Evolutionary conservation across 2,888 invertebrate species (phyloP), one percentile per base, ranked within the genome.

Genomic region (Carpatolechia fugitivella): DNA sequence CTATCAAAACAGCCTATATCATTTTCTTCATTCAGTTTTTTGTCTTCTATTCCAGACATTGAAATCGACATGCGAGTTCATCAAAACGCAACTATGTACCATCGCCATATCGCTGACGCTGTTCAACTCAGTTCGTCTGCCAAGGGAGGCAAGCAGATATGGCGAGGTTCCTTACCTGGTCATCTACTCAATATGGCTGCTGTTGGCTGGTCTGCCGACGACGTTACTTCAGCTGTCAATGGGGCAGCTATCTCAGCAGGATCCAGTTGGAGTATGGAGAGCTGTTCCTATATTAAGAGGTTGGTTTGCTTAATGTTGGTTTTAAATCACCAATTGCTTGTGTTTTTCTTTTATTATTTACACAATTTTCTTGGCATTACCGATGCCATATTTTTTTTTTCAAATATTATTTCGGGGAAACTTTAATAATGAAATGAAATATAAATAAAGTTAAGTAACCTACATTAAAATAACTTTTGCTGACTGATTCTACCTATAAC

Each of bases 271-370:
- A 24, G 91, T 92, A 8, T 93, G 93, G 93, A 90, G 93, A 64
- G 93, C 93, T 5, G 92, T 93, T 48, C 93, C 93, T 33, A 91
- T 93, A 70, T 90, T 93, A 62, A 92, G 91, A 91, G 93, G 93
- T 93, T 20, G 13, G 50, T n/a, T 1, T 20, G 2, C 8, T 5
- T 40, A 1, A n/a, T 35, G 35, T 35, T 4, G 2, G 2, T 11
- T 11, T 33, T 11, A 10, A 33, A 3, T 33, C 8, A n/a, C 8
- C 5, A 3, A 5, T 2, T n/a, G 5, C 8, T 8, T 6, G 10
- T 33, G 3, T 3, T n/a, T 33, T 33, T 33, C 33, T 3, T 11
- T 10, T 8, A 33, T 33, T 8, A n/a, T n/a, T n/a, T n/a, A n/a
- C n/a, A n/a, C n/a, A n/a, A n/a, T n/a, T n/a, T n/a, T n/a, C n/a